These are phyloP conservation scores for Caracal caracal DNA, from an alignment of 2,113 vertebrate species.

Conservation along the genomic window DNA sequence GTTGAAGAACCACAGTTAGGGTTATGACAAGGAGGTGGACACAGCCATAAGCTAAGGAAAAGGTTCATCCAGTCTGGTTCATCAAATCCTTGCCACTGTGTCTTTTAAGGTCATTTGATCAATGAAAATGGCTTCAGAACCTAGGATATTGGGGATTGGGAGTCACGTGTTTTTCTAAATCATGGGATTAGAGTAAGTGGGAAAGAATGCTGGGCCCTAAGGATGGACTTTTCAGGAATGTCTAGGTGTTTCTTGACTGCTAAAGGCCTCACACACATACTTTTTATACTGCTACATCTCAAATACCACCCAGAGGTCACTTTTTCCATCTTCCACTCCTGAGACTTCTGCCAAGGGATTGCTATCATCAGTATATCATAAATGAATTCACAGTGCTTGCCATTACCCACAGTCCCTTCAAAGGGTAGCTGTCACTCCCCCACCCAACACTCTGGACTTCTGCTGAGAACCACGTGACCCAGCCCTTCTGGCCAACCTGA, in stretches of 20 bases:
- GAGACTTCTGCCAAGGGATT: background rate
- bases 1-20: background rate
- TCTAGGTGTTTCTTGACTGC: background rate
- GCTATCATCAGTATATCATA: background rate
- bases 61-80: background rate
- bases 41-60: background rate
- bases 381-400: background rate
- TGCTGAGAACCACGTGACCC: background rate
- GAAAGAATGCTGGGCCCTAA: background rate
- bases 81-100: background rate
- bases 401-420: background rate
- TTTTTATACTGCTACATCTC: background rate
- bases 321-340: background rate
- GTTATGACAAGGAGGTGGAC: background rate
- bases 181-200: background rate
- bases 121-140: background rate
- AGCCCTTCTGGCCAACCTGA: background rate
- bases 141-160: background rate
- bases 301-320: background rate
- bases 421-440: background rate
- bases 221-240: constrained; percentile 26
- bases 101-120: constrained; percentile 22
- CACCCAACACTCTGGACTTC: background rate
- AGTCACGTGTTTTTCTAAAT: constrained; percentile 5
- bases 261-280: background rate